Percentiles rank a stretch among this genome's conserved stretches.
Evolutionary conservation across 2,888 invertebrate species (phyloP).

Genomic region (Spatulosminthurus flaviceps): DNA sequence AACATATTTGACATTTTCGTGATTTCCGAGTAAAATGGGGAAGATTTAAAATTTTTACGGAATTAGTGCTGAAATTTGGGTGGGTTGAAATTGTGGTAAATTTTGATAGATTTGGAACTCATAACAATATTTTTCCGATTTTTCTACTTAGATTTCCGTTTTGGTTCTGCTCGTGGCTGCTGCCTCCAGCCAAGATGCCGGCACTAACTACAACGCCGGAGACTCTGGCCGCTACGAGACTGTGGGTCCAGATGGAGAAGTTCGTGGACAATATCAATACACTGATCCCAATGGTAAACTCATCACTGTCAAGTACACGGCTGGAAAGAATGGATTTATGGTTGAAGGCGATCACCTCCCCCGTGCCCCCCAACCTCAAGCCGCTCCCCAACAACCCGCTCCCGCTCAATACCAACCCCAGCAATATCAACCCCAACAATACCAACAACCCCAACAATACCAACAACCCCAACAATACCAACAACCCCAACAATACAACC

Average conservation of each 20-base stretch:
- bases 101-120: background rate
- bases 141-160: constrained; percentile 7
- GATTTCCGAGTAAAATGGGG: too few species aligned
- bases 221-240: constrained; percentile 53
- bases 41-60: too few species aligned
- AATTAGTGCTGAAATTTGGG: too few species aligned
- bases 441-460: constrained; percentile 50
- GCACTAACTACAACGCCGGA: constrained; percentile 59
- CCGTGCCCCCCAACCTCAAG: constrained; percentile 48
- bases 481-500: constrained; percentile 49
- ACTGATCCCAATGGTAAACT: constrained; percentile 53
- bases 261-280: constrained; percentile 49
- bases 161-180: constrained; percentile 50
- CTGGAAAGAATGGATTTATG: constrained; percentile 59
- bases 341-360: constrained; percentile 60
- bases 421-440: constrained; percentile 37
- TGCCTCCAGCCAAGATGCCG: constrained; percentile 29
- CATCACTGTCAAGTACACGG: constrained; percentile 56
- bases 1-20: too few species aligned
- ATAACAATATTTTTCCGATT: background rate
- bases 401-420: constrained; percentile 43
- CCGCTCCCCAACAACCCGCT: constrained; percentile 25
- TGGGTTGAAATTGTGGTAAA: background rate
- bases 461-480: background rate
- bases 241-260: constrained; percentile 46